Base-by-base conservation (phyloP, 2,113 vertebrate species). In the Bambusicola thoracicus region DNA sequence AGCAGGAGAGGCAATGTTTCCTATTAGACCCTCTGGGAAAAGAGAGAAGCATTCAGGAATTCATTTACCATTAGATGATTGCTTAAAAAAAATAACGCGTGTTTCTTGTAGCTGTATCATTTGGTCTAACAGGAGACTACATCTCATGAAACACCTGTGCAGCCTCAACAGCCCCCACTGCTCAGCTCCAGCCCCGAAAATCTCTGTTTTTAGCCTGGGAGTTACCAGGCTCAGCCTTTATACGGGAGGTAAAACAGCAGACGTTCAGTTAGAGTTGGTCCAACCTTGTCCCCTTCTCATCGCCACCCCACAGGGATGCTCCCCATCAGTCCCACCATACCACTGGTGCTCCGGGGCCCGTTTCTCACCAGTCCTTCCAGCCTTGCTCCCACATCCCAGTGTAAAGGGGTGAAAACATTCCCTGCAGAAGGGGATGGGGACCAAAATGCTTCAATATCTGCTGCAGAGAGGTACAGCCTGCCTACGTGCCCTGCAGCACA, bases 401-500 rank as follows among this genome's bases (percentile, higher is more conserved):
- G 1, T 0, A 13, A 58, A 2, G 5, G 3, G 51, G n/a, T 0
- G 1, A 4, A 10, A 5, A 10, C n/a, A 6, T 2, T 80, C 53
- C 48, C 38, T 17, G 62, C 16, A 56, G 53, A 25, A 82, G 43
- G 48, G 32, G 13, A 27, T 49, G 58, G 27, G 41, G 22, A n/a
- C 8, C 13, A 40, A 49, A 41, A 58, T 2, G 27, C 40, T 44
- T 8, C 29, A 10, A 10, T 24, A 18, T 32, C 36, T 77, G 61
- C 62, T 49, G 59, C 38, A 44, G 70, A 44, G 65, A 11, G 6
- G 41, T 20, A 20, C n/a, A 62, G 29, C n/a, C 79, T 13, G 38
- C 40, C 29, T 19, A 1, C 0, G 1, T 21, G 34, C 16, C 63
- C 32, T 1, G 3, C 0, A 1, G n/a, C 5, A 4, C 8, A 25